Base-by-base conservation (phyloP, 2,888 invertebrate genomes). In the Hymenopus coronatus region DNA sequence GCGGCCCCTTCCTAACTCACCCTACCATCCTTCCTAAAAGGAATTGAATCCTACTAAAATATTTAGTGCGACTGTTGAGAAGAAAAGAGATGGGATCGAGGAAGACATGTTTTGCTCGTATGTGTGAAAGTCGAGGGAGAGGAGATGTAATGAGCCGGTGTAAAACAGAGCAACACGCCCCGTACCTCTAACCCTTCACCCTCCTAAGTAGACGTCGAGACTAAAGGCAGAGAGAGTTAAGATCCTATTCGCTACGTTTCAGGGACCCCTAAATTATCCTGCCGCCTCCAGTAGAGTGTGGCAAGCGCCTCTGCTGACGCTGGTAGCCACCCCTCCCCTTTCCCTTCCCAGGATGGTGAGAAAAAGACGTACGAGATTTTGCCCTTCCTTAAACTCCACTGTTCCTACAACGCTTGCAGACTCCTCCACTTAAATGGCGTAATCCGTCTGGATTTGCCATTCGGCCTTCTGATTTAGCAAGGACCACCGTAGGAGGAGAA, bases 401-500 rank as follows among this genome's bases (percentile, higher is more conserved):
- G 33, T 82, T 84, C 88, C 87, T 83, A 40, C 82, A 27, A 40
- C 86, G 83, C 81, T 54, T 40, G 40, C 89, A 33, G 33, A 70
- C 87, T 83, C 54, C 89, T 89, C 86, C 89, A 89, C 89, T 89
- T 89, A 89, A 90, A 89, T 89, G 88, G 85, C 88, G 90, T 90
- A 90, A 90, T 90, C 90, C 90, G 89, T 89, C 90, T 82, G 88
- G 90, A 89, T 89, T 90, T 90, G 89, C 90, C 89, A 90, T 88
- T 89, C 88, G 90, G 87, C 83, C 90, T 84, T 20, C 86, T 90
- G 90, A 90, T 90, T 90, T 90, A 90, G 90, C 90, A 83, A 87
- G 87, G 87, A 87, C 83, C 90, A 54, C 28, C 82, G 81, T 20
- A 85, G 84, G 83, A 85, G 87, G 88, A 88, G 87, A 88, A 88